These are phyloP conservation scores for Drosophila mercatorum DNA, from an alignment of 2,888 invertebrate species.

Conservation along the genomic window DNA sequence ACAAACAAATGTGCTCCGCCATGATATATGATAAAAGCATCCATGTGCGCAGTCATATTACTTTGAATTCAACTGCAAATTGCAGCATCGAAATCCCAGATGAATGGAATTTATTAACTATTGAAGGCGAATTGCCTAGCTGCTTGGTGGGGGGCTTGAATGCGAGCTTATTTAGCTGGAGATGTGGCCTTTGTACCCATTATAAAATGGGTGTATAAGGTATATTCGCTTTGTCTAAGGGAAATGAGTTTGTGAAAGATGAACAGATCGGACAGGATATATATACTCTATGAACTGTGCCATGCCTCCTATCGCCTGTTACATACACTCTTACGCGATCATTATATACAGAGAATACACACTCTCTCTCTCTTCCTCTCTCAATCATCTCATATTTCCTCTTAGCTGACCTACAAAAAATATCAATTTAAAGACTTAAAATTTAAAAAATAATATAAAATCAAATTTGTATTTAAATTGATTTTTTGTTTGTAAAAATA, in stretches of 20 bases:
- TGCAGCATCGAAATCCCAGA: background rate
- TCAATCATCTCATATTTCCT: background rate
- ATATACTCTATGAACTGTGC: too few species aligned
- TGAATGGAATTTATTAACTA: constrained; percentile 1
- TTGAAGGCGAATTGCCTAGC: background rate
- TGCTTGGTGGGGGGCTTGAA: background rate
- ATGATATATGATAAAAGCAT: background rate
- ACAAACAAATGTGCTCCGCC: background rate
- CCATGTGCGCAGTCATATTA: background rate
- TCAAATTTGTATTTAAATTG: constrained; percentile 1
- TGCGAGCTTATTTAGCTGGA: background rate
- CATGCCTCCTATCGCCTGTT: background rate
- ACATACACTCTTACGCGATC: background rate
- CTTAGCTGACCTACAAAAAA: too few species aligned
- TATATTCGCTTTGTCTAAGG: background rate
- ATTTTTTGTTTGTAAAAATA: constrained; percentile 1
- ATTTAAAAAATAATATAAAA: background rate
- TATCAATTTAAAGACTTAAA: background rate
- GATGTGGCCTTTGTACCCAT: background rate
- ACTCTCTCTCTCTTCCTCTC: background rate
- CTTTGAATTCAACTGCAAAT: background rate
- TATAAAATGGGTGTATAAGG: background rate
- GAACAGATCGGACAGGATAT: background rate
- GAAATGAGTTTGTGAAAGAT: too few species aligned
- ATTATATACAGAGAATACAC: too few species aligned